phyloP scores from a whole-genome alignment of 2,797 vertebrate species.

The Cygnus olor region DNA sequence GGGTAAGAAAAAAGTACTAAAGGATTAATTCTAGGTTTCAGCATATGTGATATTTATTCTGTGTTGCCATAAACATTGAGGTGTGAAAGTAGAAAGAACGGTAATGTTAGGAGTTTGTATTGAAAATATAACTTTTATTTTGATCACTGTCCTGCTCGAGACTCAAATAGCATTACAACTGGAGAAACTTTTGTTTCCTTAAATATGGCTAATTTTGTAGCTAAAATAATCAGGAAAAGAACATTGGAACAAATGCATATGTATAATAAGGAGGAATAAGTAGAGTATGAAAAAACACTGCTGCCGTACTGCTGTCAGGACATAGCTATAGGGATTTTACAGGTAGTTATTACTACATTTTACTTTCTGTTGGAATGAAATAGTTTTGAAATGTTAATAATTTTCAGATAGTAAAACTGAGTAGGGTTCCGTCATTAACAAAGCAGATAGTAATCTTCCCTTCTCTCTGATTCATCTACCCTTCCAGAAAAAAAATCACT shows the following conservation, averaged over 20 bases:
- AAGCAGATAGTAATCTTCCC: background rate
- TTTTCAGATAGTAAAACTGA: background rate
- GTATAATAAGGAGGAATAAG: background rate
- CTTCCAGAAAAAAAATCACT: background rate
- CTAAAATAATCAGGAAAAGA: background rate
- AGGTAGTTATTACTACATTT: conserved; percentile 31
- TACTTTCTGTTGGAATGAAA: conserved; percentile 11
- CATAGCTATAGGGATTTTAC: background rate
- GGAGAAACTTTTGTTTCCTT: background rate
- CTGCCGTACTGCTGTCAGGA: background rate
- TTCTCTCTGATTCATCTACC: background rate
- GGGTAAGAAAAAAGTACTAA: background rate
- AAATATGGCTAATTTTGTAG: background rate
- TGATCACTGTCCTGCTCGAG: background rate
- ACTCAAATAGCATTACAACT: background rate
- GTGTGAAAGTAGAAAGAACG: background rate
- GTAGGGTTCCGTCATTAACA: background rate
- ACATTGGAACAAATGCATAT: background rate
- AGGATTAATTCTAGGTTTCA: background rate
- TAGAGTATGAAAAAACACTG: background rate
- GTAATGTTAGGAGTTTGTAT: background rate
- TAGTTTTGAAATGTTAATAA: conserved; percentile 43
- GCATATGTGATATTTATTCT: background rate
- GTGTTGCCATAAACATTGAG: background rate
- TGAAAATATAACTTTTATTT: background rate